Conservation (phyloP, 2,113 vertebrate genomes). For the Plestiodon gilberti region DNA sequence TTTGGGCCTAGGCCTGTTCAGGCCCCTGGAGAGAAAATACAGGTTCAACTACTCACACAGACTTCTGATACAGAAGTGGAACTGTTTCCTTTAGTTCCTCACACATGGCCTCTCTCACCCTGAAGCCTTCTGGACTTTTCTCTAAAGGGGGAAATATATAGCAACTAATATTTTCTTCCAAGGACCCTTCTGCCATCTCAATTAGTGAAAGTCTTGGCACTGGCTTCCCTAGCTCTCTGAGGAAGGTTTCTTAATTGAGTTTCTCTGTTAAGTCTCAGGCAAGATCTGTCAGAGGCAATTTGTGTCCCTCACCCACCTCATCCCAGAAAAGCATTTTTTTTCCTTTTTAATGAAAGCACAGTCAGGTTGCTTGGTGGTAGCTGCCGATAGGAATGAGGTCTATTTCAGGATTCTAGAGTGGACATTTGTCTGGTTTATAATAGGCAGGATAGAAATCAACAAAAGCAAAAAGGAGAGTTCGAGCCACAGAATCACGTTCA, state of each 20-base stretch:
- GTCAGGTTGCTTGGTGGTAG: neutral
- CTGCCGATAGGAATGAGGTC: constrained; percentile 5
- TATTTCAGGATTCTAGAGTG: constrained; percentile 1
- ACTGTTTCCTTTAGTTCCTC: too few relatives aligned
- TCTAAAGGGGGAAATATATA: neutral
- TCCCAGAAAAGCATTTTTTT: neutral
- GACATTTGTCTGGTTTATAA: neutral
- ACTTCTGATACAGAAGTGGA: too few relatives aligned
- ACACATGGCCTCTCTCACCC: too few relatives aligned
- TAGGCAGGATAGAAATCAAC: constrained; percentile 4
- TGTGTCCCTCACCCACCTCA: neutral
- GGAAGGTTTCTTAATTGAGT: neutral
- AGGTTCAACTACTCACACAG: too few relatives aligned
- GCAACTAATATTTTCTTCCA: neutral
- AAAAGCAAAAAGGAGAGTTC: neutral
- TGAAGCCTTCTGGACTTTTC: neutral
- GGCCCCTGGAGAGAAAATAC: too few relatives aligned
- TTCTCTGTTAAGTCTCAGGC: neutral
- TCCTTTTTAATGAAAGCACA: constrained; percentile 28
- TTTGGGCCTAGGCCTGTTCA: too few relatives aligned
- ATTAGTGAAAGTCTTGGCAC: neutral
- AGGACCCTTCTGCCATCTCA: accelerated
- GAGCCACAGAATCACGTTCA: neutral
- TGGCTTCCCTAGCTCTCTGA: neutral
- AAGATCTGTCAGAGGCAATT: neutral